Conservation (phyloP, 2,797 vertebrate species). For the Natrix natrix region DNA sequence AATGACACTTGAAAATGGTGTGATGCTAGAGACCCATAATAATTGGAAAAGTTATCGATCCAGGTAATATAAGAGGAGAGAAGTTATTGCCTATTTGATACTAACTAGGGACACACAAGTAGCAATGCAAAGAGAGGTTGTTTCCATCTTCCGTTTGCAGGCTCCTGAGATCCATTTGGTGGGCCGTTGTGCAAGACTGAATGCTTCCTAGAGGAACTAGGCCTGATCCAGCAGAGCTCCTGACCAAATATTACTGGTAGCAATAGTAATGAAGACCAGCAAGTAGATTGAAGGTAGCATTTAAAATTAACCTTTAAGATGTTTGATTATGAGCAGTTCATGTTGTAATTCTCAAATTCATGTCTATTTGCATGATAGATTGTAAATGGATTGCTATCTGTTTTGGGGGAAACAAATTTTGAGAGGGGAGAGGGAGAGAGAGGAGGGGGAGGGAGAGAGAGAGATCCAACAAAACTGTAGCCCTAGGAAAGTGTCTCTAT, state of each 20-base stretch:
- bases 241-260: neutral
- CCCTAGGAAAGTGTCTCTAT: neutral
- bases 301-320: neutral
- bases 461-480: neutral
- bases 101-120: neutral
- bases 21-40: slow-evolving; percentile 4
- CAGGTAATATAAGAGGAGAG: neutral
- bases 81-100: neutral
- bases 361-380: neutral
- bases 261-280: neutral
- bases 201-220: neutral
- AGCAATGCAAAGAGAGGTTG: neutral
- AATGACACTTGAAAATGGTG: neutral
- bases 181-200: neutral
- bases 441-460: neutral
- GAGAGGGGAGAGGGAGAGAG: neutral
- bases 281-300: slow-evolving; percentile 22
- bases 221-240: neutral
- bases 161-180: neutral
- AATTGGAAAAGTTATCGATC: neutral
- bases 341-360: neutral
- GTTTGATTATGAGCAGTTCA: neutral
- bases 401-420: neutral
- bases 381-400: neutral
- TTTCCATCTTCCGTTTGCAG: neutral